Evolutionary conservation across 2,888 invertebrate species (phyloP).

Genomic region (Rotaria macrura): DNA sequence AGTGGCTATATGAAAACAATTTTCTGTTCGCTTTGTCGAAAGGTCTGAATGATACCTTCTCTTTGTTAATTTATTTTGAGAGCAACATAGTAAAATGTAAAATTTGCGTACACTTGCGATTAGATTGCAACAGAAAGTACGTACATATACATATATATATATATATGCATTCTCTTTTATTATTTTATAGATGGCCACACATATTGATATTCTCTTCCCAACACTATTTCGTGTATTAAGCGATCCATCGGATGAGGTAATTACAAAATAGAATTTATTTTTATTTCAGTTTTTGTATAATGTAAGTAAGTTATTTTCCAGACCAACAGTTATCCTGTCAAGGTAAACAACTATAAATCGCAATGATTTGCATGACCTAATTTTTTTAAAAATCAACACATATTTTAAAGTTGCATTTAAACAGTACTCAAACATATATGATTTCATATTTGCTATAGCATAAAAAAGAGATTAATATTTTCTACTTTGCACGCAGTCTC

Average conservation of each 20-base stretch:
- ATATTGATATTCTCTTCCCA: conserved; percentile 55
- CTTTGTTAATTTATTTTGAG: no score
- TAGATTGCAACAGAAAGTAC: no score
- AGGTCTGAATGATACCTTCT: no score
- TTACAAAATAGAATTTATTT: conserved; percentile 26
- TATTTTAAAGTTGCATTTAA: background rate
- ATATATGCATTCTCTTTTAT: background rate
- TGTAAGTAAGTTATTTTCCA: background rate
- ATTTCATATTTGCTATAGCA: background rate
- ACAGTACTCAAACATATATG: no score
- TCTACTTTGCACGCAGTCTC: background rate
- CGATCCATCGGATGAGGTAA: conserved; percentile 74
- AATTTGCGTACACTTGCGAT: no score
- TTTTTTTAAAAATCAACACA: background rate
- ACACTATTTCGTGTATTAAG: conserved; percentile 71
- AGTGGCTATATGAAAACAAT: no score
- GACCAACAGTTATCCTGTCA: conserved; percentile 5
- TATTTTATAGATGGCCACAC: conserved; percentile 52
- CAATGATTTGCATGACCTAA: conserved; percentile 30
- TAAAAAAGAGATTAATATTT: background rate
- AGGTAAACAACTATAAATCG: background rate
- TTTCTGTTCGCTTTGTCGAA: no score
- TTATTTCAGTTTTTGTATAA: background rate
- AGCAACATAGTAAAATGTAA: no score
- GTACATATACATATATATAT: no score